Conservation (phyloP, 2,888 invertebrate species). For the Tethea ocularis region DNA sequence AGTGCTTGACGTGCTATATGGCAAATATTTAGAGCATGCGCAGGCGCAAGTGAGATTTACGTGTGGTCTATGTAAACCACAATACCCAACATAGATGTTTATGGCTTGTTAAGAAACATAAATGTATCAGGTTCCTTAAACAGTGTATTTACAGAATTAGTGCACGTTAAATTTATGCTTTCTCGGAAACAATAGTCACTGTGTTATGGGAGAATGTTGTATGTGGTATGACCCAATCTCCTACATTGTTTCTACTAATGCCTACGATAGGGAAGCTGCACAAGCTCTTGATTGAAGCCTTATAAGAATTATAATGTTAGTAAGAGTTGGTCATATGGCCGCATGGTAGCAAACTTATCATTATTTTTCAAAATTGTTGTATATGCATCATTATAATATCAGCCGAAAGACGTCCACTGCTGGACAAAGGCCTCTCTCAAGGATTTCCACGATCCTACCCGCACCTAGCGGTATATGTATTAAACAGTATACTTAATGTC, state of each 20-base stretch:
- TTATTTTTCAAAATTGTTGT: too few relatives aligned
- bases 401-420: too few relatives aligned
- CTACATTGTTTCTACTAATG: neutral
- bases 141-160: slow-evolving; percentile 13
- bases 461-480: too few relatives aligned
- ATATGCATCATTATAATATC: too few relatives aligned
- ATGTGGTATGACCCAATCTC: neutral
- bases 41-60: slow-evolving; percentile 19
- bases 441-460: too few relatives aligned
- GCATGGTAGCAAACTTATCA: too few relatives aligned
- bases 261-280: neutral
- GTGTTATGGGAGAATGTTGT: neutral
- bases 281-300: too few relatives aligned
- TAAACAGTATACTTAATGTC: too few relatives aligned
- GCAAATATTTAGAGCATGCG: slow-evolving; percentile 33
- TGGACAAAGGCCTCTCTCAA: too few relatives aligned
- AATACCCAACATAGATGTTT: slow-evolving; percentile 8
- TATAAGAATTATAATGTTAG: too few relatives aligned
- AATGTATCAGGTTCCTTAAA: slow-evolving; percentile 16
- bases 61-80: slow-evolving; percentile 19
- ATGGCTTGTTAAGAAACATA: slow-evolving; percentile 21
- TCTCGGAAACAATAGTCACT: neutral
- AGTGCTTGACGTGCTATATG: slow-evolving; percentile 1
- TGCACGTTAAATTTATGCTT: slow-evolving; percentile 9
- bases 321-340: too few relatives aligned